Percentiles rank a stretch among this genome's conserved stretches.
These are phyloP conservation scores for Brachionus asplanchnoidis DNA, from an alignment of 1,140 invertebrate genomes.

Conservation along the genomic window DNA sequence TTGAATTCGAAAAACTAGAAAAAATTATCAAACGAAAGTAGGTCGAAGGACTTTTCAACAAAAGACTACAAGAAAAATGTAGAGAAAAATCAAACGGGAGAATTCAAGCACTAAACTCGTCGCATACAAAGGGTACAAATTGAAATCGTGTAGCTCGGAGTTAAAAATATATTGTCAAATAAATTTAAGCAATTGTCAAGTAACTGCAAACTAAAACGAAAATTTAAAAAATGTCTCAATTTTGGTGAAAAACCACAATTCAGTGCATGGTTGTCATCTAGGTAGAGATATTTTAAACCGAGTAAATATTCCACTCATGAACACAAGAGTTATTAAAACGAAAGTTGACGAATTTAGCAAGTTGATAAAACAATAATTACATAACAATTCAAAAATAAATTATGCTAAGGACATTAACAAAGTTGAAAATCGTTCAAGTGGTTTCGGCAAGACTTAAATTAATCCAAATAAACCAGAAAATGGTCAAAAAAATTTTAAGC, in stretches of 20 bases:
- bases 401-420: not conserved
- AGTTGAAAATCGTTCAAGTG: not conserved
- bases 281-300: not conserved
- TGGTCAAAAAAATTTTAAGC: not conserved
- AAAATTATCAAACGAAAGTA: too few relatives aligned
- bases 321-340: not conserved
- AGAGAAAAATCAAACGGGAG: too few relatives aligned
- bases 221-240: not conserved
- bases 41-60: too few relatives aligned
- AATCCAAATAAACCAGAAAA: not conserved
- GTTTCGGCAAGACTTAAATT: not conserved
- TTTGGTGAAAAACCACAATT: not conserved
- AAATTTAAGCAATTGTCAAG: too few relatives aligned
- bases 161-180: too few relatives aligned
- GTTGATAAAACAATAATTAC: too few relatives aligned
- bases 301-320: not conserved
- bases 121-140: too few relatives aligned
- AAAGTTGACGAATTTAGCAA: too few relatives aligned
- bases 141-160: too few relatives aligned
- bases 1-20: too few relatives aligned
- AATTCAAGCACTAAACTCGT: too few relatives aligned
- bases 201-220: not conserved
- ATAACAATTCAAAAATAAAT: not conserved
- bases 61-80: too few relatives aligned
- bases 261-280: not conserved